Evolutionary conservation across 1,140 invertebrate genomes (phyloP), one percentile per base, ranked within the genome.

Genomic region (Brachionus angularis): DNA sequence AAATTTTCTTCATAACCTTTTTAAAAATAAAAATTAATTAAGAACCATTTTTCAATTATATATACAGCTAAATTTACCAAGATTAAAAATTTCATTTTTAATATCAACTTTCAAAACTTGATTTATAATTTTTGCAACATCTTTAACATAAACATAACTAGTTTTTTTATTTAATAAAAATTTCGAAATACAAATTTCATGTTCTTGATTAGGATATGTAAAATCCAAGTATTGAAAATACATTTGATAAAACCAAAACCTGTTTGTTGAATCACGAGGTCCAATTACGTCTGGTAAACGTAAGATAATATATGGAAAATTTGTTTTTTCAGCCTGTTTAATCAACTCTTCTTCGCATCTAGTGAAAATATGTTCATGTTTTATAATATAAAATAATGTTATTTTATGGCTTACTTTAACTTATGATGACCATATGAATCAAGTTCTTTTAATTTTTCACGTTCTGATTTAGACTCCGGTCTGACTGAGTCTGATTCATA

Each of bases 241-340:
- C 36, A 83, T 46, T 69, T 84, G 82, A 75, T 84, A 84, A 1
- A 80, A 77, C 83, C 83, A 84, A 76, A 77, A 84, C 4, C 84
- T 72, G 67, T 82, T 76, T 0, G 83, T 84, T 29, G 78, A 83
- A 72, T 84, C 84, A 25, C 82, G 72, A 33, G 82, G 79, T 25
- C 83, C 84, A 31, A 85, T 74, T 1, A 84, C 83, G 73, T 85
- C 84, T 0, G 84, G 82, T 44, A 84, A 75, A 25, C 84, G 75
- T 1, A 84, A 74, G 21, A 81, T 76, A 12, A 84, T 71, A 72
- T 77, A 84, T 0, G 78, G 77, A 3, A 80, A 67, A 16, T 77
- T 79, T n/a, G 46, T 72, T 3, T n/a, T n/a, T 75, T 72, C n/a
- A 62, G 36, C 12, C 21, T 74, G 58, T 42, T 73, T 55, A 14